Base-by-base conservation (phyloP, 1,140 invertebrate species). In the Polypedilum vanderplanki region DNA sequence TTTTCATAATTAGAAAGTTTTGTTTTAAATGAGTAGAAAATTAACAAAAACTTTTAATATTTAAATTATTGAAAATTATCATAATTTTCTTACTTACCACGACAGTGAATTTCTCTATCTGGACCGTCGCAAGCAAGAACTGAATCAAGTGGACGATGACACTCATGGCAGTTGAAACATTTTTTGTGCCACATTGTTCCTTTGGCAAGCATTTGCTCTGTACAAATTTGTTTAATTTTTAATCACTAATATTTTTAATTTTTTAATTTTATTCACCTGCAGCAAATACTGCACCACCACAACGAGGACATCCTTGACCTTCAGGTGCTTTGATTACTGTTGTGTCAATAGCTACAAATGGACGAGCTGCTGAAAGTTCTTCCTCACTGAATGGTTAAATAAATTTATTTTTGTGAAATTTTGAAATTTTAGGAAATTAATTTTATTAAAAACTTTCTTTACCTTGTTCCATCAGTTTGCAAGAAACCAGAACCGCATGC, bases 181-280 rank as follows among this genome's bases (percentile, higher is more conserved):
- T 90, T 92, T 84, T 94, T 96, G 85, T 97, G 95, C 94, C 95
- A 97, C 89, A 94, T 93, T 77, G 90, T 93, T 84, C 94, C 94
- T 81, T 95, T 95, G 78, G 94, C 94, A 64, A 96, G 86, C 85
- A 95, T 94, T 84, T 96, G 94, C 83, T 97, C 95, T n/a, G n/a
- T n/a, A n/a, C n/a, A n/a, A n/a, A n/a, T n/a, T n/a, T n/a, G n/a
- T n/a, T n/a, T n/a, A n/a, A n/a, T n/a, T n/a, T n/a, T n/a, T n/a
- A n/a, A n/a, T n/a, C n/a, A n/a, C n/a, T n/a, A n/a, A n/a, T n/a
- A n/a, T n/a, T n/a, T n/a, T n/a, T n/a, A n/a, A n/a, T n/a, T n/a
- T n/a, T n/a, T n/a, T n/a, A n/a, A n/a, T n/a, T n/a, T n/a, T n/a
- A n/a, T n/a, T n/a, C n/a, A n/a, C n/a, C n/a, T 77, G 95, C 95